These are phyloP conservation scores for Tetropium fuscum DNA, from an alignment of 2,888 invertebrate species.

Conservation along the genomic window DNA sequence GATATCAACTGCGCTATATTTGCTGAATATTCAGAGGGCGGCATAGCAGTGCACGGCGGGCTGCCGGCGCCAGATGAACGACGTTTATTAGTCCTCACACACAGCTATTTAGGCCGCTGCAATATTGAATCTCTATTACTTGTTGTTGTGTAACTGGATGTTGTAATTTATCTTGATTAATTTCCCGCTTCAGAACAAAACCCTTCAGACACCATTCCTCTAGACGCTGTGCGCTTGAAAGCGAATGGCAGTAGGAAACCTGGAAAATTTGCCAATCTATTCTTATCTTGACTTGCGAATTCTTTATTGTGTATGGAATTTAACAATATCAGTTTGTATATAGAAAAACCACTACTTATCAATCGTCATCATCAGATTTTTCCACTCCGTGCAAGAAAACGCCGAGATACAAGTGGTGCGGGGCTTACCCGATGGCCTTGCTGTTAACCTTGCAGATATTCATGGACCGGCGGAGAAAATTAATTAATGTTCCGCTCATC, in stretches of 20 bases:
- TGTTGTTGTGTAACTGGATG: constrained; percentile 19
- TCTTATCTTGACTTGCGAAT: too few species aligned
- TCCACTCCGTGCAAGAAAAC: too few species aligned
- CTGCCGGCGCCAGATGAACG: constrained; percentile 32
- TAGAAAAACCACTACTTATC: too few species aligned
- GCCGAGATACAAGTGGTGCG: too few species aligned
- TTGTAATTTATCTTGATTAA: constrained; percentile 21
- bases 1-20: constrained; percentile 9
- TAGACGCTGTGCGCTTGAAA: too few species aligned
- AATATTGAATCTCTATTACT: constrained; percentile 27
- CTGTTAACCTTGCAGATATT: constrained; percentile 42
- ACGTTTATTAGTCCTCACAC: constrained; percentile 21
- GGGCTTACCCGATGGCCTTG: constrained; percentile 29
- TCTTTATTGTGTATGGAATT: too few species aligned
- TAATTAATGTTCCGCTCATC: constrained; percentile 42
- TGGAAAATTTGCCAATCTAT: too few species aligned
- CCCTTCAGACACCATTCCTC: too few species aligned
- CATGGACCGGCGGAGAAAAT: constrained; percentile 38
- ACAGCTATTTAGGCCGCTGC: constrained; percentile 23
- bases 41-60: constrained; percentile 5
- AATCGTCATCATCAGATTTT: too few species aligned
- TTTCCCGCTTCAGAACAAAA: too few species aligned
- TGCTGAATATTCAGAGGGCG: constrained; percentile 18
- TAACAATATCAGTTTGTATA: too few species aligned
- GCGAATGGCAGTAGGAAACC: too few species aligned